Base-by-base conservation (phyloP, 2,797 vertebrate species). In the Muraenolepis orangiensis region DNA sequence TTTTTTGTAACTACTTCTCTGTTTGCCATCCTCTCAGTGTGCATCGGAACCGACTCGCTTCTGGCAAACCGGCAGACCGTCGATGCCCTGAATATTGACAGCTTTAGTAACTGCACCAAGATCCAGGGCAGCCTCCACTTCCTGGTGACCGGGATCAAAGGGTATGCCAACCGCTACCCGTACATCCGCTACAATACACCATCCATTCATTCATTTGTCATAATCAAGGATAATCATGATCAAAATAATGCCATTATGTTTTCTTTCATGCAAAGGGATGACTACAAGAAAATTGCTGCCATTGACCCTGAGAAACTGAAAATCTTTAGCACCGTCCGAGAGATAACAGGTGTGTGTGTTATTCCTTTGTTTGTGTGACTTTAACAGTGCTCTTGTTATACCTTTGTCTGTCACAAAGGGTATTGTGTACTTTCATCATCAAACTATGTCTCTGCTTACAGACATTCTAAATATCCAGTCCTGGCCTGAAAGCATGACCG, bases 101-200 rank as follows among this genome's bases (percentile, higher is more conserved):
- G 92, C 68, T 99, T 98, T 76, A 92, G 96, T 78, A 99, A 99
- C 93, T 99, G 97, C 91, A 99, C 97, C 51, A 97, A 95, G 92
- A 99, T 99, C 82, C 90, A 96, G 89, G 97, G 97, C 74, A 96
- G 96, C 83, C 91, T 98, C 76, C 94, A 97, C 69, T 98, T 98
- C 84, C 94, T 98, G 61, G 93, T 95, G 81, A 98, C 95, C 0
- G 97, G 97, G 66, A 96, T 99, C 74, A 23, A 92, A 7, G 97
- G 97, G 97, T 98, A 91, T 93, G 93, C 32, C 28, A 14, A 29
- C 69, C 6, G 16, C 8, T 29, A n/a, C 11, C 66, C 5, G 4
- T 18, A 18, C 66, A 67, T 30, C 30, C 14, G 5, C 66, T 10
- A 20, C 66, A 14, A 70, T 16, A 26, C 36, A 38, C 42, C 69